phyloP scores from a whole-genome alignment of 2,113 vertebrate genomes.

The Puffinus mauretanicus region DNA sequence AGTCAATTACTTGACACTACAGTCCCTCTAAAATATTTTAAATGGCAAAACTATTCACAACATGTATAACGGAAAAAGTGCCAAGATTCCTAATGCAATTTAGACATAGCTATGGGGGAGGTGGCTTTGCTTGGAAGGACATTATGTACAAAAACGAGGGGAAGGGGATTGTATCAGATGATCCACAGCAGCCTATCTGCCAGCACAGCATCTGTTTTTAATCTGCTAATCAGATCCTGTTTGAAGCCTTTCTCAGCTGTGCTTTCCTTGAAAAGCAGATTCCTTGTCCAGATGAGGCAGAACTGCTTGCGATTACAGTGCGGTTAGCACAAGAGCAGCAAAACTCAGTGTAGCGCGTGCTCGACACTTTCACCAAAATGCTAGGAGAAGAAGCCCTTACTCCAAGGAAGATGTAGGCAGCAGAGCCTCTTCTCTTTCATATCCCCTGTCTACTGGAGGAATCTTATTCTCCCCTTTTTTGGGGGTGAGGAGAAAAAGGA shows the following conservation, averaged over 20 bases:
- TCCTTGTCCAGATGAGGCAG: slow-evolving; percentile 1
- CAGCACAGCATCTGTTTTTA: slow-evolving; percentile 57
- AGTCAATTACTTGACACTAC: neutral
- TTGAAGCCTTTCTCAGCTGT: slow-evolving; percentile 53
- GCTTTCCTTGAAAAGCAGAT: slow-evolving; percentile 33
- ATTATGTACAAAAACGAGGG: slow-evolving; percentile 46
- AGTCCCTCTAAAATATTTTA: neutral
- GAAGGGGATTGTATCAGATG: slow-evolving; percentile 44
- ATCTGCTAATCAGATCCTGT: slow-evolving; percentile 23
- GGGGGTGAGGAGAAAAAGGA: neutral
- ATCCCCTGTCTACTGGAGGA: neutral
- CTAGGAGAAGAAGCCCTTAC: neutral
- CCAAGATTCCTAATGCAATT: slow-evolving; percentile 53
- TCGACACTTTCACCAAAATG: neutral
- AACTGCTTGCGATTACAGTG: neutral
- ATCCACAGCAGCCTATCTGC: slow-evolving; percentile 28
- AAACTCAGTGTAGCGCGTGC: accelerated
- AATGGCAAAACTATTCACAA: slow-evolving; percentile 31
- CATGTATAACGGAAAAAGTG: slow-evolving; percentile 8
- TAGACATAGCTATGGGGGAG: slow-evolving; percentile 30
- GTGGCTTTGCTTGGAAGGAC: slow-evolving; percentile 63
- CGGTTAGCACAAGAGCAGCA: neutral
- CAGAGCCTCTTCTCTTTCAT: neutral
- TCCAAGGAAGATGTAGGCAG: neutral
- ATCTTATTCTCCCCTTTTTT: neutral